Evolutionary conservation across 2,797 vertebrate genomes (phyloP).

Genomic region (Mus spretus): DNA sequence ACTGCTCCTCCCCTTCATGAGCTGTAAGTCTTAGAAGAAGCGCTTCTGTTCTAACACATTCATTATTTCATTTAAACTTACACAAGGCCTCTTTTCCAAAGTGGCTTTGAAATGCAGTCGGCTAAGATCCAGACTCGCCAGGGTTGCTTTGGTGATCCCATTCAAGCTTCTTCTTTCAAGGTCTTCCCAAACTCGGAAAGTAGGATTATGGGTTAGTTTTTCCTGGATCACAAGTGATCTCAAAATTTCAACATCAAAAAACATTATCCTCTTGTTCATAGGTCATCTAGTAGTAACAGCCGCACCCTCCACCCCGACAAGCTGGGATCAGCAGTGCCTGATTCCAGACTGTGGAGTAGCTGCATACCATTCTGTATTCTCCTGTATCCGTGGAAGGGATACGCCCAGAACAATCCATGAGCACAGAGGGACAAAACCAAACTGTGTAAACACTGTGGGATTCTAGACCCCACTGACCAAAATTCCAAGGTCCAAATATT

Average conservation of each 20-base stretch:
- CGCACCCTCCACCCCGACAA: background rate
- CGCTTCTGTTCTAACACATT: background rate
- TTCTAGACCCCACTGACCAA: background rate
- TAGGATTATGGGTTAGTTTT: background rate
- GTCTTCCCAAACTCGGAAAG: background rate
- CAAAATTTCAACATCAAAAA: background rate
- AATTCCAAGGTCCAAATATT: background rate
- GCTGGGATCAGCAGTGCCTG: background rate
- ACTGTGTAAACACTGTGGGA: background rate
- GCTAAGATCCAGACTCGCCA: background rate
- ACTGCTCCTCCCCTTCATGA: background rate
- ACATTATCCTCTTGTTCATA: background rate
- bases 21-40: background rate
- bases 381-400: background rate
- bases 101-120: background rate
- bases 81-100: background rate
- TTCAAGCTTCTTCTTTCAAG: constrained; percentile 36
- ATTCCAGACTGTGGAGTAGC: background rate
- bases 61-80: background rate
- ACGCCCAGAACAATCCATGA: background rate
- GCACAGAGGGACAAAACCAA: background rate
- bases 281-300: background rate
- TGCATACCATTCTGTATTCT: background rate
- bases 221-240: constrained; percentile 56
- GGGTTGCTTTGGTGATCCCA: background rate